phyloP scores from a whole-genome alignment of 2,113 vertebrate genomes.

The Nesogale talazaci region DNA sequence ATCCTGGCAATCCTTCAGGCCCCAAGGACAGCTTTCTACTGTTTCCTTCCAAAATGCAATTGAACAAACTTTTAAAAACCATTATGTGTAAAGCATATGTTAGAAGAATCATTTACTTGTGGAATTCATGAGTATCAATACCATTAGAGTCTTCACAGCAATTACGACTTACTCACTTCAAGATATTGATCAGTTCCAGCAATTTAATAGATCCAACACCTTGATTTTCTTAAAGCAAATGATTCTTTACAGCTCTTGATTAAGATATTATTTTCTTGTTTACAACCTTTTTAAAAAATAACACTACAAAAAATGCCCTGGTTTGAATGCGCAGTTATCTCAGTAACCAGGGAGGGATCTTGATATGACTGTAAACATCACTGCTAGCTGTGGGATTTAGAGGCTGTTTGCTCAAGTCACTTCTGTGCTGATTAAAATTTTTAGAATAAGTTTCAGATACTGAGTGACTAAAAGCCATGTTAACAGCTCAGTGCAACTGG shows the following conservation, averaged over 20 bases:
- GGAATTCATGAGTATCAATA: neutral
- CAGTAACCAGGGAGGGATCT: slow-evolving; percentile 5
- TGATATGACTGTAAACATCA: neutral
- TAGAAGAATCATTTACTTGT: neutral
- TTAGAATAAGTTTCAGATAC: slow-evolving; percentile 58
- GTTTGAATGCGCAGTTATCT: neutral
- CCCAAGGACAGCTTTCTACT: neutral
- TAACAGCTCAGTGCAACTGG: slow-evolving; percentile 28
- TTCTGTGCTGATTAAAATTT: slow-evolving; percentile 60
- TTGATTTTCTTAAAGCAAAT: slow-evolving; percentile 36
- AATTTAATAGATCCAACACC: slow-evolving; percentile 36
- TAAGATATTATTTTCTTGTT: neutral
- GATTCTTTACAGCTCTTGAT: neutral
- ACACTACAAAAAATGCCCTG: neutral
- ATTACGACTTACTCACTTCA: neutral
- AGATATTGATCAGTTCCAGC: slow-evolving; percentile 37
- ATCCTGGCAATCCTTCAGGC: neutral
- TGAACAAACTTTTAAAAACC: neutral
- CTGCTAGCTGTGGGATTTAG: neutral
- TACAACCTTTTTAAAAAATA: slow-evolving; percentile 32
- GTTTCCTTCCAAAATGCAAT: slow-evolving; percentile 48
- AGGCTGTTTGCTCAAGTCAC: neutral
- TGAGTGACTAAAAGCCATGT: slow-evolving; percentile 36
- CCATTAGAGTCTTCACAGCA: neutral
- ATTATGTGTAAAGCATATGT: neutral